These are phyloP conservation scores for Agrotis exclamationis DNA, from an alignment of 2,888 invertebrate genomes.

Conservation along the genomic window DNA sequence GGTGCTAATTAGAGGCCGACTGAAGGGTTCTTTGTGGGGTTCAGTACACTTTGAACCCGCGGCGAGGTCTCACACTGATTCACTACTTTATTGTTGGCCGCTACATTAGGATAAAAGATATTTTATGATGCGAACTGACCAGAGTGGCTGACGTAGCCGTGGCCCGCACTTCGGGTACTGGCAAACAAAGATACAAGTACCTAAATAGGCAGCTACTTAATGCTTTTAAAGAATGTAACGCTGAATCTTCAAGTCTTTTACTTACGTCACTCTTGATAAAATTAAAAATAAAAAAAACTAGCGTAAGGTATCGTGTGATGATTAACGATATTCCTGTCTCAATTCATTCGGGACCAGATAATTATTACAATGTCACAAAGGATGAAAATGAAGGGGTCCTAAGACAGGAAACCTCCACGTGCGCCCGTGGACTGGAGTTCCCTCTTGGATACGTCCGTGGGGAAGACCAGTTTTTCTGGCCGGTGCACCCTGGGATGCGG, in stretches of 20 bases:
- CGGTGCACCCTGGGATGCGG: too few relatives aligned
- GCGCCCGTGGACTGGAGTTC: too few relatives aligned
- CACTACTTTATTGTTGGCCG: conserved; percentile 65
- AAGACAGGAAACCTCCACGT: too few relatives aligned
- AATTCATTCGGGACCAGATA: neutral
- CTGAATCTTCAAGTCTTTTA: neutral
- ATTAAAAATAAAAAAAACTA: too few relatives aligned
- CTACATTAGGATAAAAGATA: conserved; percentile 58
- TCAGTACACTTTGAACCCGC: conserved; percentile 77
- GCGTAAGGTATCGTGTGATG: too few relatives aligned
- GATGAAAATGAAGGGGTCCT: too few relatives aligned
- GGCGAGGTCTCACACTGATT: conserved; percentile 61
- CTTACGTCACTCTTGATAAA: too few relatives aligned
- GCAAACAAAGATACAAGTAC: conserved; percentile 19
- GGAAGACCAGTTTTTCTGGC: too few relatives aligned
- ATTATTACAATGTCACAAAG: too few relatives aligned
- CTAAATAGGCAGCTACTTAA: neutral
- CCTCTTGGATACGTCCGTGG: too few relatives aligned
- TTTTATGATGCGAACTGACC: conserved; percentile 49
- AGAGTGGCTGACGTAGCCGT: conserved; percentile 39
- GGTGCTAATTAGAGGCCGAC: conserved; percentile 75
- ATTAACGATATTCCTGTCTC: too few relatives aligned
- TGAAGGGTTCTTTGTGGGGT: conserved; percentile 75
- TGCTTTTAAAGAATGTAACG: neutral
- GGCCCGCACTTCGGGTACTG: conserved; percentile 24